phyloP scores from a whole-genome alignment of 2,888 invertebrate genomes.

The Drosophila rellima region DNA sequence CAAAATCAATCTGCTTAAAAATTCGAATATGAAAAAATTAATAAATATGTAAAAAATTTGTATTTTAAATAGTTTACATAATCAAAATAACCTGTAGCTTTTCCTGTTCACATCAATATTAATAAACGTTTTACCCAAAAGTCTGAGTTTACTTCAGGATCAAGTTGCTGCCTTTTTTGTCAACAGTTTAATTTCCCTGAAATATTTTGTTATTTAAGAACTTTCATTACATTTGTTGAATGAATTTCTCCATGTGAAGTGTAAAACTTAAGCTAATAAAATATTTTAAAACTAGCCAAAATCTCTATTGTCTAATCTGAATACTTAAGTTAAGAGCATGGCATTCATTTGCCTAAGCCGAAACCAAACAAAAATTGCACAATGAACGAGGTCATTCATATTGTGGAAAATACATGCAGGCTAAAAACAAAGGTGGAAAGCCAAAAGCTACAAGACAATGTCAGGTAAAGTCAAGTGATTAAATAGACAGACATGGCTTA shows the following conservation, averaged over 20 bases:
- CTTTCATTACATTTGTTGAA: neutral
- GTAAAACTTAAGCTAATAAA: neutral
- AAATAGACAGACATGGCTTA: neutral
- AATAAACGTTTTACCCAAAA: no score
- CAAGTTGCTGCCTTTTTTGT: neutral
- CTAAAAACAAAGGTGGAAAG: neutral
- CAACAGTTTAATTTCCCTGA: neutral
- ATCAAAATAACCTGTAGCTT: no score
- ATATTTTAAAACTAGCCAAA: neutral
- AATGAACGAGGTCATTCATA: neutral
- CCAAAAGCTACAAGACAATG: slow-evolving; percentile 9
- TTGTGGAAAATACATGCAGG: neutral
- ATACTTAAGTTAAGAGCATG: neutral
- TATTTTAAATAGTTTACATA: no score
- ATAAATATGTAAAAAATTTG: no score
- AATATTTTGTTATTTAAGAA: neutral
- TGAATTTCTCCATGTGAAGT: neutral
- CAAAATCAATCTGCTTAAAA: no score
- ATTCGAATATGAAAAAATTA: no score
- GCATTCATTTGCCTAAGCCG: neutral
- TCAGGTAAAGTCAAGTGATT: neutral
- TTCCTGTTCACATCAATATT: no score
- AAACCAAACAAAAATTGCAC: neutral
- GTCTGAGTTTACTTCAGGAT: neutral
- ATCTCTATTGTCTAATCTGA: neutral